These are phyloP conservation scores for Hemibagrus wyckioides DNA, from an alignment of 2,113 vertebrate genomes.

Conservation along the genomic window DNA sequence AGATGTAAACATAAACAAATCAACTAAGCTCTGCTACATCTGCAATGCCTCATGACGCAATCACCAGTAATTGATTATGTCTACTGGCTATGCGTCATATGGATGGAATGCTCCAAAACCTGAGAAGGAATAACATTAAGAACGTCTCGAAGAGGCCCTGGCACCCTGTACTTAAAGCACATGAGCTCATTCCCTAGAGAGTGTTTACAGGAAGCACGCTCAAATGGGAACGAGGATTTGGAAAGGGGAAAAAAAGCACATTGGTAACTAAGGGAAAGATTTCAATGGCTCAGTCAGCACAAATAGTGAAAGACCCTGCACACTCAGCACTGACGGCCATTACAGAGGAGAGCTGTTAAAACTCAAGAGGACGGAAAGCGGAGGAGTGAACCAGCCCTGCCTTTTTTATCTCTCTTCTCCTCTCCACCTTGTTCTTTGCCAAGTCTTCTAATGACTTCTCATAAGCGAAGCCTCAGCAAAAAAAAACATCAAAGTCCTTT, in stretches of 20 bases:
- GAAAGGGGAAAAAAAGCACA: not conserved
- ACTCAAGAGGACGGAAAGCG: constrained; percentile 23
- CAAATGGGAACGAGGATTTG: constrained; percentile 21
- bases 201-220: constrained; percentile 33
- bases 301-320: not conserved
- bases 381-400: constrained; percentile 1
- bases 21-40: constrained; percentile 11
- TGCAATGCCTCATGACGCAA: not conserved
- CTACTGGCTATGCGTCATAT: constrained; percentile 23
- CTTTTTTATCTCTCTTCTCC: constrained; percentile 6
- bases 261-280: constrained; percentile 23
- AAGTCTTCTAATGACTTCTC: constrained; percentile 41
- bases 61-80: constrained; percentile 32
- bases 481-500: constrained; percentile 23
- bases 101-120: constrained; percentile 20
- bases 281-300: constrained; percentile 32
- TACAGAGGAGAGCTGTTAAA: constrained; percentile 27
- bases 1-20: constrained; percentile 14
- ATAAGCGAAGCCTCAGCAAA: constrained; percentile 42
- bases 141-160: not conserved
- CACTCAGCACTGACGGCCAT: constrained; percentile 12
- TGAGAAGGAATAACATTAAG: not conserved
- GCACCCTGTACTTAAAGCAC: constrained; percentile 40
- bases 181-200: constrained; percentile 29
- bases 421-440: constrained; percentile 32